These are phyloP conservation scores for Zaprionus capensis DNA, from an alignment of 1,140 invertebrate species.

Conservation along the genomic window DNA sequence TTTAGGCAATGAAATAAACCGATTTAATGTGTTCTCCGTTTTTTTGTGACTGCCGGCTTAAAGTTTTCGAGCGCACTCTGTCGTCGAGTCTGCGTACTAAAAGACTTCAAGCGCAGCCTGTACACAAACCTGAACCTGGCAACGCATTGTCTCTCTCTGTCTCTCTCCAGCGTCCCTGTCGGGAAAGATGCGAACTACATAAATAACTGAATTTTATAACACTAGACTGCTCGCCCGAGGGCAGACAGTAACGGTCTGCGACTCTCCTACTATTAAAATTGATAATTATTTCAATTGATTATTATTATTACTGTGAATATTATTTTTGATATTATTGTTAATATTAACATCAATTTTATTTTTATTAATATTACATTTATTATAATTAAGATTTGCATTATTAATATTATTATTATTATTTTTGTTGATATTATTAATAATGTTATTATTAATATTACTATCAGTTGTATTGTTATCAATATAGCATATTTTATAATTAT, in stretches of 20 bases:
- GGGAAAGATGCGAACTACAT: slow-evolving; percentile 55
- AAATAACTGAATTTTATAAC: slow-evolving; percentile 32
- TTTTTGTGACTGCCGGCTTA: slow-evolving; percentile 31
- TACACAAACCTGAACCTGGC: slow-evolving; percentile 53
- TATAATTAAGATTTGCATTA: neutral
- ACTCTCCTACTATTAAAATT: neutral
- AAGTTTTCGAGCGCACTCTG: slow-evolving; percentile 50
- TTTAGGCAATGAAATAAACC: slow-evolving; percentile 26
- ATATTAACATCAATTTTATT: neutral
- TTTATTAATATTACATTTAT: neutral
- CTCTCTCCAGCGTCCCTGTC: slow-evolving; percentile 34
- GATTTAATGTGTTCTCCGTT: neutral
- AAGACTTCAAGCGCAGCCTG: slow-evolving; percentile 30
- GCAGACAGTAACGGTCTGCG: neutral
- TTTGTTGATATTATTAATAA: neutral
- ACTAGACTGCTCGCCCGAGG: neutral
- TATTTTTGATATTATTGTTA: neutral
- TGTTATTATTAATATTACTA: neutral
- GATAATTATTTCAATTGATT: neutral
- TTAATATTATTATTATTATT: neutral
- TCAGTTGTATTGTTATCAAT: slow-evolving; percentile 2
- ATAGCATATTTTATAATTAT: neutral
- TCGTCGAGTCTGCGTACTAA: slow-evolving; percentile 66
- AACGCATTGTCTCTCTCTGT: neutral
- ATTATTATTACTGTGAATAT: neutral